Percentiles rank a stretch among this genome's conserved stretches.
phyloP scores from a whole-genome alignment of 2,113 vertebrate species.

The Parus major region DNA sequence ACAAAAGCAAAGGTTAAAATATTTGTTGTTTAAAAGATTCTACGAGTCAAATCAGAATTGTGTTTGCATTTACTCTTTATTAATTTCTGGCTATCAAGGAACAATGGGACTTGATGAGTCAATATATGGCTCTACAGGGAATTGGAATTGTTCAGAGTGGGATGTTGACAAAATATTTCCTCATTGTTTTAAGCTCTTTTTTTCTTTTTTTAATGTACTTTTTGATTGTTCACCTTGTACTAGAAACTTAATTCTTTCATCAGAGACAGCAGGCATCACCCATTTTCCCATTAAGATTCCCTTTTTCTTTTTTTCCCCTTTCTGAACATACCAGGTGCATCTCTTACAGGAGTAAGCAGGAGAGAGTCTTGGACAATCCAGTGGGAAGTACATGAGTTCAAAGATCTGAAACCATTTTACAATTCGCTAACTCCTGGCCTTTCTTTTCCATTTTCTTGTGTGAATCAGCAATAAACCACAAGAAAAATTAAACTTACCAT shows the following conservation, averaged over 20 bases:
- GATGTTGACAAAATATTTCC: conserved; percentile 39
- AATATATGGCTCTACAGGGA: conserved; percentile 3
- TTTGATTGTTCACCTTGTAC: conserved; percentile 14
- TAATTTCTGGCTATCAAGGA: not conserved
- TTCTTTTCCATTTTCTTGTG: not conserved
- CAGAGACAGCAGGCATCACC: not conserved
- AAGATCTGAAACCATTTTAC: not conserved
- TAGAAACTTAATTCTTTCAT: not conserved
- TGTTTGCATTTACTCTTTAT: not conserved
- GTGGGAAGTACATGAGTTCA: not conserved
- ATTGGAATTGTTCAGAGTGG: not conserved
- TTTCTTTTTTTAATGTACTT: not conserved
- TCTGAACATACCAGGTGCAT: not conserved
- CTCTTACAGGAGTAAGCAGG: not conserved
- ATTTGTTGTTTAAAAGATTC: not conserved
- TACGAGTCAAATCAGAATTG: not conserved
- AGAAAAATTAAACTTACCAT: not conserved
- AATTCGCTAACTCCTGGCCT: not conserved
- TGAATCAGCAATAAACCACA: not conserved
- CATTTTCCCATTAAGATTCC: not conserved
- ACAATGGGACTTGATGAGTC: not conserved
- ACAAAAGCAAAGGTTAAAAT: conserved; percentile 40
- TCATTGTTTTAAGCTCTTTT: conserved; percentile 18
- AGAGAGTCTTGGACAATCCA: not conserved
- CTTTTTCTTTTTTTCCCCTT: not conserved